Base-by-base conservation (phyloP, 2,797 vertebrate species). In the Smutsia temminckii region DNA sequence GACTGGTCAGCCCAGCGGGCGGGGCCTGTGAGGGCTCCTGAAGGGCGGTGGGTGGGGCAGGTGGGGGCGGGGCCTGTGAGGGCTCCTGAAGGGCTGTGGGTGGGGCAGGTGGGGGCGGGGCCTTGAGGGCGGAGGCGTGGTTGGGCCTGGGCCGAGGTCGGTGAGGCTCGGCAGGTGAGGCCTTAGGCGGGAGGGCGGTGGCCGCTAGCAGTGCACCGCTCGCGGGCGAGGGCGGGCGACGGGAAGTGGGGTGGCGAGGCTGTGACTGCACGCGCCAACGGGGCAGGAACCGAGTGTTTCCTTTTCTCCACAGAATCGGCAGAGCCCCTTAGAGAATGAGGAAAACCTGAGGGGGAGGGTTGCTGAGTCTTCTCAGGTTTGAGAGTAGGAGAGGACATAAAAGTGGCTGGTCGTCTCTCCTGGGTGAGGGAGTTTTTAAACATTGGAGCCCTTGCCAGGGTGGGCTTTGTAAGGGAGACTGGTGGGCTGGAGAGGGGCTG, bases 1-100 rank as follows among this genome's bases (percentile, higher is more conserved):
- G 18, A 21, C 27, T 0, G 40, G 64, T 8, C 53, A 0, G 32
- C 21, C 29, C 6, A 29, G 1, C 2, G 51, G 42, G 2, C 37
- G 29, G n/a, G 46, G 77, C 46, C 27, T 1, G 42, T 6, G 53
- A 34, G 53, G 16, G 0, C 49, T 0, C 42, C 42, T 11, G 6
- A 13, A 7, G 40, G 18, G 61, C 40, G 4, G 57, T 5, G 61
- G 25, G 85, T 32, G 18, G 17, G 37, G 27, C 79, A 16, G 0
- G 8, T 1, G 13, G 0, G 61, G 74, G 69, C 29, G 5, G 13
- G 66, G 17, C 75, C 59, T 61, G 42, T 3, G 13, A 68, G 18
- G 32, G 37, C 1, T 0, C 42, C 42, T 11, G 6, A 13, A 7
- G 40, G 18, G 61, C 40, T 6, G 57, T 5, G 61, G 25, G 85